phyloP scores from a whole-genome alignment of 2,113 vertebrate genomes.

The Chlamydotis undulata region DNA sequence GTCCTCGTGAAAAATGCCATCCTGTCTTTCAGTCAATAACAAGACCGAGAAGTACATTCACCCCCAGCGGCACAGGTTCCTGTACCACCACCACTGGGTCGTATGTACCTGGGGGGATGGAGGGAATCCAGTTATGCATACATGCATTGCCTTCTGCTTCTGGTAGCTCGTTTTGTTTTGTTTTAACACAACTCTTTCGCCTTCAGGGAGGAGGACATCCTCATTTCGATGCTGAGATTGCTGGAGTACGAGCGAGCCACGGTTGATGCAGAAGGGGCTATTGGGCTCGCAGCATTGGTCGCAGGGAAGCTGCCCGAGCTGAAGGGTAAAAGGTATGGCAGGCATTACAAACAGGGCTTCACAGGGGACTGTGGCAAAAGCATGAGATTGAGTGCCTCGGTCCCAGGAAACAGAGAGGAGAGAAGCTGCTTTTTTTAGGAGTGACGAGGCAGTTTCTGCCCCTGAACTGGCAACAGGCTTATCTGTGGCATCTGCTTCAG shows the following conservation, averaged over 20 bases:
- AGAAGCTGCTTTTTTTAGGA: neutral
- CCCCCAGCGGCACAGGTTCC: neutral
- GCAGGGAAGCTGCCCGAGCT: slow-evolving; percentile 85
- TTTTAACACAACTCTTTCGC: neutral
- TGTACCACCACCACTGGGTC: neutral
- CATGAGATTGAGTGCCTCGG: neutral
- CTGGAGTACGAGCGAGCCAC: slow-evolving; percentile 87
- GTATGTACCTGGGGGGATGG: neutral
- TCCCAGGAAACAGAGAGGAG: neutral
- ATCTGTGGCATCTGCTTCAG: neutral
- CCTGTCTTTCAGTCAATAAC: neutral
- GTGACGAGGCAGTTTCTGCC: neutral
- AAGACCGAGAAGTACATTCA: neutral
- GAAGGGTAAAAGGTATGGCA: slow-evolving; percentile 84
- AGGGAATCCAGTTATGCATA: neutral
- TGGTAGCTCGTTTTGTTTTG: neutral
- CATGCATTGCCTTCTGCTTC: neutral
- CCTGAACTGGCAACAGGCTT: neutral
- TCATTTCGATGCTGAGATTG: slow-evolving; percentile 87
- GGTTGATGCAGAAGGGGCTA: slow-evolving; percentile 85
- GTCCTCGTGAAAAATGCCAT: neutral
- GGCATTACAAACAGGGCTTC: neutral
- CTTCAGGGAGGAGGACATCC: slow-evolving; percentile 82
- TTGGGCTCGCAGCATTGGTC: slow-evolving; percentile 85
- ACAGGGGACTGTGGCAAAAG: neutral